These are phyloP conservation scores for Amyelois transitella DNA, from an alignment of 1,140 invertebrate genomes.

Conservation along the genomic window DNA sequence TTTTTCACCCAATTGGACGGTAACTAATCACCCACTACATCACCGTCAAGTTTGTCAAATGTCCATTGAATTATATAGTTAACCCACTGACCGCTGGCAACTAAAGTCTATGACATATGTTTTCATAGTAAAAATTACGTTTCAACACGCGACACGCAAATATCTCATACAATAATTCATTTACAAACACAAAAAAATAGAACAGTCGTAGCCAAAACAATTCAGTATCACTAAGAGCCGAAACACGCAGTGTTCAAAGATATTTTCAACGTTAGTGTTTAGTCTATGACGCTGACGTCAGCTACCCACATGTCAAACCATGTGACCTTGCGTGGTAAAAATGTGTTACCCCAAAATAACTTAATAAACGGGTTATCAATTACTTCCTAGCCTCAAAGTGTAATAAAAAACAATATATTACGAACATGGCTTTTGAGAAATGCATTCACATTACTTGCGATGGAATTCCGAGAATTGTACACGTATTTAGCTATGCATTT, in stretches of 20 bases:
- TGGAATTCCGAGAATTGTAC: not conserved
- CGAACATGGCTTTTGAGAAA: not conserved
- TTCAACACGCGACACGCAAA: slow-evolving; percentile 34
- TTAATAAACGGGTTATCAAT: slow-evolving; percentile 28
- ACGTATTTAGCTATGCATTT: not conserved
- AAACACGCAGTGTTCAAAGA: not conserved
- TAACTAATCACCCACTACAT: not conserved
- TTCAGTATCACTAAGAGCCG: not conserved
- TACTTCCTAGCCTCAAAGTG: not conserved
- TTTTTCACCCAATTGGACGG: not conserved
- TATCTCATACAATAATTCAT: slow-evolving; percentile 40
- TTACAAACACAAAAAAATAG: slow-evolving; percentile 18
- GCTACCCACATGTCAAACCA: slow-evolving; percentile 1
- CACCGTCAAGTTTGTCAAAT: slow-evolving; percentile 20
- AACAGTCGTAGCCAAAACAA: slow-evolving; percentile 3
- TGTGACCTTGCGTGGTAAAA: slow-evolving; percentile 49
- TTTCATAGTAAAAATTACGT: slow-evolving; percentile 40
- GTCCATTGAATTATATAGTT: slow-evolving; percentile 30
- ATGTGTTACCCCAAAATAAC: slow-evolving; percentile 32
- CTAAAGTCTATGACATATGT: slow-evolving; percentile 59
- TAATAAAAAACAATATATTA: not conserved
- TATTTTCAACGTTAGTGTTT: slow-evolving; percentile 23
- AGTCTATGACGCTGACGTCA: slow-evolving; percentile 4
- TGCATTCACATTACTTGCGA: not conserved
- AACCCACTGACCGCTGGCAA: slow-evolving; percentile 48